Base-by-base conservation (phyloP, 2,113 vertebrate species). In the Ictidomys tridecemlineatus region DNA sequence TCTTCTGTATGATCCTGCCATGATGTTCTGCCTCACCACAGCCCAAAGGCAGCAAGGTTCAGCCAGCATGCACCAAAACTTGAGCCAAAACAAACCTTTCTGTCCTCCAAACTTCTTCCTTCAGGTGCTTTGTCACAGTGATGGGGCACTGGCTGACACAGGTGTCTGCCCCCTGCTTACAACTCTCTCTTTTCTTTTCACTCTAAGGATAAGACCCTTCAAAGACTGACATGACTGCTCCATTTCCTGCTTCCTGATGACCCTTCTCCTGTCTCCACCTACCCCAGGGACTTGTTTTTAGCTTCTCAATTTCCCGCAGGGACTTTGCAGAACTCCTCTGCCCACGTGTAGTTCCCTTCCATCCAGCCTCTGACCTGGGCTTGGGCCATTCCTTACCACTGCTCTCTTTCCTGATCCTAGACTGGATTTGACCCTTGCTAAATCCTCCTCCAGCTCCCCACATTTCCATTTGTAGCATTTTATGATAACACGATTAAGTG, bases 91-190 rank as follows among this genome's bases (percentile, higher is more conserved):
- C 9, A 51, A 22, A 53, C 34, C 45, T 32, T 22, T 67, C 4
- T 24, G 24, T 34, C 5, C 48, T 26, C 5, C 14, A 22, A 37
- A 11, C 14, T 14, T 2, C 32, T 48, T 34, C 1, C 1, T 4
- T 56, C 76, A 39, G 63, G 45, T 3, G 28, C 24, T 78, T 79
- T 39, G 13, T 34, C 22, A 20, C 7, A 39, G 88, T 5, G 12
- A 53, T 14, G 4, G 26, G 39, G 53, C 77, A 20, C 20, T 28
- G 56, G 20, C 11, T 67, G 37, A 30, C 26, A 53, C 32, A 34
- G 34, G 51, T 3, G 24, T 58, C 10, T n/a, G 63, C 5, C 1
- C 69, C 69, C 56, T 10, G 24, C 58, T 58, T 82, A 48, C 6
- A 48, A 42, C 30, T 58, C 20, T 48, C 16, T 58, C 5, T 32